A percentile compares a stretch with the other conserved stretches of the same genome.
Evolutionary conservation across 2,888 invertebrate genomes (phyloP).

Genomic region (Sisyra terminalis): DNA sequence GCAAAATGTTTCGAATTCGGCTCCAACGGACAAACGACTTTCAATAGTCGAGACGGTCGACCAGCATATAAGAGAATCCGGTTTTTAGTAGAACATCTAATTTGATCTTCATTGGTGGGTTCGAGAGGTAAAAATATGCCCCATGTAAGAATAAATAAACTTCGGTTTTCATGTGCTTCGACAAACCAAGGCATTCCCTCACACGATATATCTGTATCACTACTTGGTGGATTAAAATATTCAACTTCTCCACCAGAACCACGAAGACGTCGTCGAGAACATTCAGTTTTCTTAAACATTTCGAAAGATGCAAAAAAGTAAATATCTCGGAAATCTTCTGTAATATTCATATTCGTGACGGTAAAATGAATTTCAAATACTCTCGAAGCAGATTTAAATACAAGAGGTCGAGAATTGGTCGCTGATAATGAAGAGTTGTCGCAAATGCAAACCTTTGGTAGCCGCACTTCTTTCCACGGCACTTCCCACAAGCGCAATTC

Average conservation of each 20-base stretch:
- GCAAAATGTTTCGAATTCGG: constrained; percentile 47
- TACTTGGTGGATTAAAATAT: constrained; percentile 42
- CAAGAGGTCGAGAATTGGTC: constrained; percentile 38
- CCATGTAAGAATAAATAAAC: constrained; percentile 69
- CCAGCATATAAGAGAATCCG: constrained; percentile 69
- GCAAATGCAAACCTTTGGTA: constrained; percentile 63
- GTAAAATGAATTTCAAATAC: constrained; percentile 62
- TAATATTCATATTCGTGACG: constrained; percentile 53
- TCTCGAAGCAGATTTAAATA: constrained; percentile 45
- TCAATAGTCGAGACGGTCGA: constrained; percentile 39
- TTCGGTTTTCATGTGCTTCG: constrained; percentile 61
- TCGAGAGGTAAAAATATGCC: constrained; percentile 55
- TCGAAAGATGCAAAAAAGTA: constrained; percentile 62
- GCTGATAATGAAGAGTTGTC: constrained; percentile 44
- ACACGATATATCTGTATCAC: constrained; percentile 45
- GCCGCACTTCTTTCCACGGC: constrained; percentile 52
- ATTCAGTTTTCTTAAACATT: constrained; percentile 43
- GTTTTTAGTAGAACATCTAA: constrained; percentile 60
- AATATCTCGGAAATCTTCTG: constrained; percentile 67
- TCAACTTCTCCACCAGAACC: constrained; percentile 50
- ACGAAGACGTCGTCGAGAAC: constrained; percentile 42
- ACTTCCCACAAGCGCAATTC: constrained; percentile 47
- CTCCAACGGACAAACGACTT: constrained; percentile 57
- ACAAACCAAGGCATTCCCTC: constrained; percentile 65
- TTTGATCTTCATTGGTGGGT: constrained; percentile 39